Percentiles rank a stretch among this genome's conserved stretches.
Conservation (phyloP, 2,113 vertebrate species). For the Athene cunicularia region DNA sequence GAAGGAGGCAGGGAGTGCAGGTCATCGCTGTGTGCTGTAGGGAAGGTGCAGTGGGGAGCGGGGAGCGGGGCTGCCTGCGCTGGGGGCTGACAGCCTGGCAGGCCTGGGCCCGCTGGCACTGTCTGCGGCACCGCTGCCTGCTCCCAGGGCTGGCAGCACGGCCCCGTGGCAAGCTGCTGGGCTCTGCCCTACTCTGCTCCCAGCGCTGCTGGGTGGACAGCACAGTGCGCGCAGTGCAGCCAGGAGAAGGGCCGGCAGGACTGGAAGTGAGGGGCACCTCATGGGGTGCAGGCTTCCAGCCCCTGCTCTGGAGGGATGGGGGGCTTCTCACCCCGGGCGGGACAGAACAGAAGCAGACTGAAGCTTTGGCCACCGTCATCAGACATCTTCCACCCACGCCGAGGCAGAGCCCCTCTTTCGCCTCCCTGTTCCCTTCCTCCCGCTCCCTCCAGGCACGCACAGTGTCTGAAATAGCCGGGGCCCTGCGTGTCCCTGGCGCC, state of each 20-base stretch:
- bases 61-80: neutral
- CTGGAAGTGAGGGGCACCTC: neutral
- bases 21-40: neutral
- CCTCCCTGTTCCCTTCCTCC: neutral
- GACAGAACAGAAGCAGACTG: neutral
- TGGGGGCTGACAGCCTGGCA: neutral
- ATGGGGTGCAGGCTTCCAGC: neutral
- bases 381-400: neutral
- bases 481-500: neutral
- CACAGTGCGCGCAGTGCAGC: accelerated
- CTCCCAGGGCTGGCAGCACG: accelerated
- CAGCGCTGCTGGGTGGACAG: neutral
- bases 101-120: neutral
- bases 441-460: neutral
- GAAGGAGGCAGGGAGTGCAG: neutral
- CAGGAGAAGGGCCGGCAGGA: neutral
- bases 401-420: neutral
- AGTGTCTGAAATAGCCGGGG: neutral
- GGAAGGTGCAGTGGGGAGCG: neutral
- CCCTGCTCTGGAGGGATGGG: accelerated
- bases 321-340: neutral
- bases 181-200: neutral
- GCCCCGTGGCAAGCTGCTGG: neutral
- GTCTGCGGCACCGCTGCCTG: neutral
- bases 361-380: neutral